Evolutionary conservation across 2,888 invertebrate genomes (phyloP).

Genomic region (Melanostoma scalare): DNA sequence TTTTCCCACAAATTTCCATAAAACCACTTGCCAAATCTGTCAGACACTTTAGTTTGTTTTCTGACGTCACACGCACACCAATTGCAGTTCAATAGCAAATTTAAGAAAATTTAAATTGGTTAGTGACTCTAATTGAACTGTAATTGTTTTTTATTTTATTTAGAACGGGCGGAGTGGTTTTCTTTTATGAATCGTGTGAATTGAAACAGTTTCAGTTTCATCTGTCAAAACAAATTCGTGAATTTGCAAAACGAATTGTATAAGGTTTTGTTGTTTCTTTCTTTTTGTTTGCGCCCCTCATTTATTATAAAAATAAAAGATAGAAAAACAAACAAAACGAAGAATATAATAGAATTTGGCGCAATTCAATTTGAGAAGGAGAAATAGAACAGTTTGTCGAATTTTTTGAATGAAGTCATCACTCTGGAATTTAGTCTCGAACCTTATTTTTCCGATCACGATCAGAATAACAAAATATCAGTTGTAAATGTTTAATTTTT

Average conservation of each 20-base stretch:
- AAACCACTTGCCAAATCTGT: conserved; percentile 46
- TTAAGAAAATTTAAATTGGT: conserved; percentile 53
- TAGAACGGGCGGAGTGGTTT: conserved; percentile 46
- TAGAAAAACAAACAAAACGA: conserved; percentile 2
- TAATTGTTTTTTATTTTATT: conserved; percentile 51
- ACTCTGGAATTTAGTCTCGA: conserved; percentile 7
- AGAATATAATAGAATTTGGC: neutral
- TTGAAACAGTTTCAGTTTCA: conserved; percentile 6
- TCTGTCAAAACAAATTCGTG: conserved; percentile 10
- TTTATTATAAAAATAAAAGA: conserved; percentile 30
- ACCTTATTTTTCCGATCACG: conserved; percentile 1
- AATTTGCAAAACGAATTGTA: conserved; percentile 52
- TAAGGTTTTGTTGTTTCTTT: conserved; percentile 20
- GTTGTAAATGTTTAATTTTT: conserved; percentile 4
- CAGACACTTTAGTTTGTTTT: conserved; percentile 10
- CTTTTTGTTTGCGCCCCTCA: conserved; percentile 15
- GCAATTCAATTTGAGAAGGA: conserved; percentile 20
- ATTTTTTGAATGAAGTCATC: conserved; percentile 13
- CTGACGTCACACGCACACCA: conserved; percentile 4
- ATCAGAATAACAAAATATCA: neutral
- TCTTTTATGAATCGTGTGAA: conserved; percentile 29
- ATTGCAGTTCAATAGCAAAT: conserved; percentile 14
- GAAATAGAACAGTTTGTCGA: neutral
- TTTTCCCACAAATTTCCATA: conserved; percentile 30
- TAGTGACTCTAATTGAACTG: conserved; percentile 70